Evolutionary conservation across 2,888 invertebrate genomes (phyloP), one percentile per base, ranked within the genome.

Genomic region (Phengaris alcon): DNA sequence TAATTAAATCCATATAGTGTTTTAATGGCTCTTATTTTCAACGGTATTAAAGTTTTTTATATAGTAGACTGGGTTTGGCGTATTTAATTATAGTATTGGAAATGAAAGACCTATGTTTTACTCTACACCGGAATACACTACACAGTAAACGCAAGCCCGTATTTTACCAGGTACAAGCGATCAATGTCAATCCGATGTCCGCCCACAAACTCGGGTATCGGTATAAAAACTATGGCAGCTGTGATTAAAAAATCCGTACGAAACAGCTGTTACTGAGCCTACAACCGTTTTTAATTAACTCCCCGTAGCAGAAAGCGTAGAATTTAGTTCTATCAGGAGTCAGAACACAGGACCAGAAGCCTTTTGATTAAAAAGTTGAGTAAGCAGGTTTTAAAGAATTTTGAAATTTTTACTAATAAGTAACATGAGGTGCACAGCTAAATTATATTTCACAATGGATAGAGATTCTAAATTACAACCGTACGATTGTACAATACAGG

Each of bases 151-250:
- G 51, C 35, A 22, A 13, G 51, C 72, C 72, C 52, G 52, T 72
- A 72, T 54, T 72, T 72, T 13, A 52, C 72, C 72, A 54, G 72
- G 72, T 72, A 72, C 52, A 54, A 54, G 35, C 72, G 51, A 72
- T 72, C 72, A 72, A 72, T 52, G 72, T 72, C 72, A 72, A 72
- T 13, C 70, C 48, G 44, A 46, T 72, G 54, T 72, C 72, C 72
- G 72, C 72, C 72, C 72, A 72, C 72, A 52, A 72, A 72, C 52
- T n/a, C 52, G 12, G 35, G 72, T 72, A 72, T 72, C 13, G 72
- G 52, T 35, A 72, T 22, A 35, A 72, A 72, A 54, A 72, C 72
- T 72, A 22, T 54, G 72, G 72, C 72, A 72, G 72, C 72, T 72
- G 72, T 22, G 15, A 52, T 72, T 72, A 54, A 72, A 72, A 72